A percentile compares a stretch with the other conserved stretches of the same genome.
Conservation (phyloP, 1,140 invertebrate genomes). For the Akabosia matsudoensis region DNA sequence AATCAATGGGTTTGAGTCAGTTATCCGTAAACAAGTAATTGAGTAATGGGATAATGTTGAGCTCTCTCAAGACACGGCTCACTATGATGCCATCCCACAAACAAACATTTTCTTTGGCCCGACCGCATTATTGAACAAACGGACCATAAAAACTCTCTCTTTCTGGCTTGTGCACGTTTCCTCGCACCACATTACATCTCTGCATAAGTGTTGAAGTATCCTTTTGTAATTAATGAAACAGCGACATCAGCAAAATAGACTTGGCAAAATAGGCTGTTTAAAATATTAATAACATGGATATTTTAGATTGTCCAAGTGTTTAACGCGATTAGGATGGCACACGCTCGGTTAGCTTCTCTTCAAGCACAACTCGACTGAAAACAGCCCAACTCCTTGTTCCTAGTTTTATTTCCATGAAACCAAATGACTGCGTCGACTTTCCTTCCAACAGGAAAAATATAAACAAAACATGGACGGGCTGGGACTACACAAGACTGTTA, state of each 20-base stretch:
- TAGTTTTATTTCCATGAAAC: background rate
- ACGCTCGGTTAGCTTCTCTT: conserved; percentile 36
- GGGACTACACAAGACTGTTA: background rate
- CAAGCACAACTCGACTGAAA: conserved; percentile 6
- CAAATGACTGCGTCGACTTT: too few species aligned
- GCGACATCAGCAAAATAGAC: background rate
- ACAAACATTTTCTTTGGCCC: conserved; percentile 7
- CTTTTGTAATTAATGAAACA: too few species aligned
- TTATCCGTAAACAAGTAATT: background rate
- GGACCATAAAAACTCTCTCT: conserved; percentile 1
- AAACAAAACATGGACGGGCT: background rate
- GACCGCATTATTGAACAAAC: conserved; percentile 19
- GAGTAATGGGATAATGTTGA: conserved; percentile 3
- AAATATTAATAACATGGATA: background rate
- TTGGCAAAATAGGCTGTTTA: background rate
- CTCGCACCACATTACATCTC: background rate
- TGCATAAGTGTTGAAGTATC: too few species aligned
- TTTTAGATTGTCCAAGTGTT: conserved; percentile 29
- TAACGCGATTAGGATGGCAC: conserved; percentile 39
- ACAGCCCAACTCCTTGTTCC: background rate
- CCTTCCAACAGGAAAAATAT: background rate
- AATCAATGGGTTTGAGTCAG: too few species aligned
- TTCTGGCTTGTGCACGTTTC: background rate
- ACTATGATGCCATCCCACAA: too few species aligned
- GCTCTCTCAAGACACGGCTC: too few species aligned